Evolutionary conservation across 2,113 vertebrate species (phyloP), one percentile per base, ranked within the genome.

Genomic region (Anolis carolinensis): DNA sequence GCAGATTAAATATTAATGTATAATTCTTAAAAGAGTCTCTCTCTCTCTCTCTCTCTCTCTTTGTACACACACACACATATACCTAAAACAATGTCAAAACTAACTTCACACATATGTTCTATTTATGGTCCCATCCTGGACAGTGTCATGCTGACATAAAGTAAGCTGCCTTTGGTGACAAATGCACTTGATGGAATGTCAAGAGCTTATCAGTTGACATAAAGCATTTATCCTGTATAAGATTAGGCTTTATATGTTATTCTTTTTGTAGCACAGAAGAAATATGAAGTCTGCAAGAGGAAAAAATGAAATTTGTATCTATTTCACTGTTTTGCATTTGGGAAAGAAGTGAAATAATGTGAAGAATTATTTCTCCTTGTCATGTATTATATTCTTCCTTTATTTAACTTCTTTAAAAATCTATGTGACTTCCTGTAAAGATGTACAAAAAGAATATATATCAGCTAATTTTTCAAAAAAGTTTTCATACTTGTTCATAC

Each of bases 151-250:
- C 3, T 5, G 16, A 8, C 36, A 72, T 44, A 70, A 13, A 48
- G 21, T 50, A 23, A 39, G n/a, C 68, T 81, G 80, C 36, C 14
- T 74, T 11, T 36, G 68, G 32, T 34, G 68, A 65, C 27, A 68
- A 65, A n/a, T 80, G 30, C 7, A 50, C 82, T 84, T 75, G 44
- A 76, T 14, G 11, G 72, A 76, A 84, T 14, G 59, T 67, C 13
- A 39, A 67, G 18, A 65, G 36, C 59, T 75, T 84, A 84, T 75
- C 55, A 20, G 62, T 48, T 81, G 63, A 81, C 62, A 81, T 36
- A 81, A 63, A 73, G 6, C 72, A 30, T 30, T 44, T 75, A 48
- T 82, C 4, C 5, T 1, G 55, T 79, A 20, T 1, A 79, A 50
- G 79, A 85, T 76, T 4, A 85, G 13, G 1, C 2, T 86, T 81